Evolutionary conservation across 2,888 invertebrate genomes (phyloP).

Genomic region (Synanthedon tipuliformis): DNA sequence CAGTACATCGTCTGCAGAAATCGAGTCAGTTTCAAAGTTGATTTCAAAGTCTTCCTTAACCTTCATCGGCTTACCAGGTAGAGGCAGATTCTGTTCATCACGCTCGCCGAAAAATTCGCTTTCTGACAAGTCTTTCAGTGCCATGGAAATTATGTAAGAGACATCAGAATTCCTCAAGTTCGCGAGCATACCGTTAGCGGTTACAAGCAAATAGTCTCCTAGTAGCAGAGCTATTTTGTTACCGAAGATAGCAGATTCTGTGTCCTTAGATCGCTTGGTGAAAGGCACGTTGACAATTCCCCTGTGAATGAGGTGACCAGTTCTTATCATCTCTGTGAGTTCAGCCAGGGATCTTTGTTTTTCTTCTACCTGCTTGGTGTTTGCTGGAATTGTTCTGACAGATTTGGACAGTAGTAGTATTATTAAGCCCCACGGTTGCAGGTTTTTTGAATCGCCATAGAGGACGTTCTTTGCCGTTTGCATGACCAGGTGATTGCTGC

Average conservation of each 20-base stretch:
- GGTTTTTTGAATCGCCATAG: constrained; percentile 84
- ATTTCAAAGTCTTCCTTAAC: constrained; percentile 38
- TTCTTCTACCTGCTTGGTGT: constrained; percentile 71
- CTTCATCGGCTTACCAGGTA: constrained; percentile 73
- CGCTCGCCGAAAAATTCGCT: constrained; percentile 84
- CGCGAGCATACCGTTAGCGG: constrained; percentile 85
- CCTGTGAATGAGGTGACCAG: constrained; percentile 84
- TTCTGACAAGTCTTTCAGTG: constrained; percentile 82
- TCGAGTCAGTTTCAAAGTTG: constrained; percentile 44
- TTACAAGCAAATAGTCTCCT: constrained; percentile 86
- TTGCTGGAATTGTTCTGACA: constrained; percentile 51
- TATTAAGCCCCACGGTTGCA: constrained; percentile 88
- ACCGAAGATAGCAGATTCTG: constrained; percentile 83
- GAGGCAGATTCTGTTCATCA: constrained; percentile 80
- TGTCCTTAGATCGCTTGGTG: constrained; percentile 67
- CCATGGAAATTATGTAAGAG: constrained; percentile 83
- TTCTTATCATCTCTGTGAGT: constrained; percentile 89
- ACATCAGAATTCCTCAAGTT: constrained; percentile 78
- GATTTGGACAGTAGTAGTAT: constrained; percentile 87
- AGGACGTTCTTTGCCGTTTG: constrained; percentile 87
- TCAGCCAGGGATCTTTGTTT: constrained; percentile 64
- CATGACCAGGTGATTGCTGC: constrained; percentile 86
- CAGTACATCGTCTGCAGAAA: constrained; percentile 45
- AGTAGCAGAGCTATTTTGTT: constrained; percentile 89
- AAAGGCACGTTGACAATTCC: constrained; percentile 64